Base-by-base conservation (phyloP, 2,113 vertebrate genomes). In the Geococcyx californianus region DNA sequence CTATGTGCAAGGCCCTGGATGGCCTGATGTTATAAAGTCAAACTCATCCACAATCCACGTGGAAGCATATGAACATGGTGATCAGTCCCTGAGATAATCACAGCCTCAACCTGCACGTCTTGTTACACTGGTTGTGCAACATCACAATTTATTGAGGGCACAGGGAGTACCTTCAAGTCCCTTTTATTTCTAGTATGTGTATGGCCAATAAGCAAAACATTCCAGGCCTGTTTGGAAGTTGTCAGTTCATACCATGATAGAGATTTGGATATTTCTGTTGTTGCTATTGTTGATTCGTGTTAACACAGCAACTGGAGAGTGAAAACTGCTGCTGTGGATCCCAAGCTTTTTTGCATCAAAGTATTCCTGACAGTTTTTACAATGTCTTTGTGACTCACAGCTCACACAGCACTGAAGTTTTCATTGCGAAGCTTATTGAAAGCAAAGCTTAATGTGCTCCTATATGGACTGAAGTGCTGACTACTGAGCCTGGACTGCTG, bases 1-100 rank as follows among this genome's bases (percentile, higher is more conserved):
- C 36, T 79, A 7, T 62, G 83, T 78, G 74, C 47, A 34, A 42
- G 63, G 23, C 64, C 13, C 33, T 4, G 2, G 36, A 5, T 51
- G 7, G 36, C n/a, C 25, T 42, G 9, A 29, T 54, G 24, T 62
- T 66, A n/a, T n/a, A 58, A 52, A 89, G 36, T 62, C 74, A 75
- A 91, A 56, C 15, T 87, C 34, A 33, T 23, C 60, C 40, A 60
- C 38, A 36, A 52, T 15, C n/a, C 58, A 33, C 38, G 2, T 4
- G 23, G 49, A 69, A 68, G 51, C 0, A 1, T 4, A 6, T 55
- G 34, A 55, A 36, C 14, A 7, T 8, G 1, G 10, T 34, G 49
- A 56, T 34, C 66, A 34, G 54, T 14, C 40, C 13, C 15, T 42
- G n/a, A 55, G 47, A 56, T 38, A 54, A 59, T 44, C 73, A 38